Conservation (phyloP, 2,797 vertebrate species). For the Champsocephalus gunnari region DNA sequence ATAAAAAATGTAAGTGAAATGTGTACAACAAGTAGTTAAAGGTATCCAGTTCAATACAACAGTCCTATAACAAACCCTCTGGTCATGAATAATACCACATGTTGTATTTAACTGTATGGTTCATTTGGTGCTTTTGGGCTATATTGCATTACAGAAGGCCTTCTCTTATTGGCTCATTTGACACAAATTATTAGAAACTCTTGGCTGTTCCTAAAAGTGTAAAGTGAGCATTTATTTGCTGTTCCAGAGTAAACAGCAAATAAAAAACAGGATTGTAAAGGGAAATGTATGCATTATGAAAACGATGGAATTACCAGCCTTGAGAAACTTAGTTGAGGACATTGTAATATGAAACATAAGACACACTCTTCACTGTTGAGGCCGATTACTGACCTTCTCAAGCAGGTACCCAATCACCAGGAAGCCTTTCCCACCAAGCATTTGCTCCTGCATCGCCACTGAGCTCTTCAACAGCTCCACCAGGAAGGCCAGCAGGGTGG, state of each 20-base stretch:
- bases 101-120: not conserved
- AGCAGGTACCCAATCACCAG: constrained; percentile 97
- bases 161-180: not conserved
- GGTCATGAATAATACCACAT: not conserved
- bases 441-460: constrained; percentile 98
- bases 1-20: not conserved
- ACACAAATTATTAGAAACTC: constrained; percentile 2
- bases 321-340: not conserved
- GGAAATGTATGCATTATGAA: not conserved
- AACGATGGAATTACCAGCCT: not conserved
- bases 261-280: not conserved
- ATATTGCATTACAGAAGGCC: not conserved
- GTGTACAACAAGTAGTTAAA: not conserved
- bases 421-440: constrained; percentile 98
- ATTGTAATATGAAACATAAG: not conserved
- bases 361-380: not conserved
- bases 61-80: not conserved
- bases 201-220: not conserved
- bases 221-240: no score
- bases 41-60: not conserved
- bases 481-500: constrained; percentile 93
- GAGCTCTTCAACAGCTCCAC: constrained; percentile 98
- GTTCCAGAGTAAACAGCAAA: not conserved
- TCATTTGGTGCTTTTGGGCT: not conserved
- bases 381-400: constrained; percentile 91